Evolutionary conservation across 2,113 vertebrate genomes (phyloP).

Genomic region (Bettongia penicillata): DNA sequence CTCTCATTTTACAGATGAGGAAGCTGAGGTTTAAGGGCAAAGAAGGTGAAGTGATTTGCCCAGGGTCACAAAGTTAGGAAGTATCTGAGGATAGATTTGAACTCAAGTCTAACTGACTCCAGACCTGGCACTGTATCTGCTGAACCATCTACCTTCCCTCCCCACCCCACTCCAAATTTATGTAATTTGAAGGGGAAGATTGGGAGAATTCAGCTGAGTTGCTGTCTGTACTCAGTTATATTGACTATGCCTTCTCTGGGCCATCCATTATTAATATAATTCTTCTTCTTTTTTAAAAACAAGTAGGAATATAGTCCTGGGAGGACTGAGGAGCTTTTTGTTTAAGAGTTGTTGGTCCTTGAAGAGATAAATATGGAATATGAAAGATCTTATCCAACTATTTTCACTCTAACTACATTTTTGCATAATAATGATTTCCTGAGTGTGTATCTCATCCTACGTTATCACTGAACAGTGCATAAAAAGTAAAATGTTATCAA

Average conservation of each 20-base stretch:
- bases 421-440: not conserved
- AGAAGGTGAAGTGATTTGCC: not conserved
- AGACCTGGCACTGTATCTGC: fast-evolving
- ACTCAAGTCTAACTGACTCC: not conserved
- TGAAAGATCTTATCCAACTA: not conserved
- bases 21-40: not conserved
- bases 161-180: not conserved
- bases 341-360: not conserved
- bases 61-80: not conserved
- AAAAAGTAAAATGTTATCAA: not conserved
- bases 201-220: not conserved
- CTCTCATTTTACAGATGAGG: not conserved
- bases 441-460: not conserved
- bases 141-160: not conserved
- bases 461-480: not conserved
- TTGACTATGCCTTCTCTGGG: not conserved
- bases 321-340: not conserved
- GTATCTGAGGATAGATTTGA: not conserved
- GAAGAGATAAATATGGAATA: not conserved
- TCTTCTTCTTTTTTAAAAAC: not conserved
- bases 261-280: not conserved
- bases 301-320: not conserved
- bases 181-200: not conserved
- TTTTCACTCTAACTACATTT: not conserved
- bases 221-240: not conserved